These are phyloP conservation scores for Lagorchestes hirsutus DNA, from an alignment of 2,797 vertebrate genomes.

Conservation along the genomic window DNA sequence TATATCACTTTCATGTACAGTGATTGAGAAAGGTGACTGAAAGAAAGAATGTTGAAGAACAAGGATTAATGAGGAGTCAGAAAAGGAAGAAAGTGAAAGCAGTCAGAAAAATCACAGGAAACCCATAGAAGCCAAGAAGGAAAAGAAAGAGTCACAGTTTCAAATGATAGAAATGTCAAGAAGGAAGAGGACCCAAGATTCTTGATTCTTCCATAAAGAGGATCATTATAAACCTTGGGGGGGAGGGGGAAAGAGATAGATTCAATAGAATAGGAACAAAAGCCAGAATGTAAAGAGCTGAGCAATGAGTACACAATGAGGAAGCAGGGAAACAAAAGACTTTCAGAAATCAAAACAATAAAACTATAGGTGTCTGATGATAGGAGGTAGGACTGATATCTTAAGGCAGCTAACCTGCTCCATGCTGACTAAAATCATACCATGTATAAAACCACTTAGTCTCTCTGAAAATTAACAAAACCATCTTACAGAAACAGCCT, in stretches of 20 bases:
- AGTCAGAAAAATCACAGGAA: not conserved
- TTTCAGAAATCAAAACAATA: not conserved
- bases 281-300: not conserved
- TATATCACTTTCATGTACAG: not conserved
- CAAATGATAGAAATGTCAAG: not conserved
- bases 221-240: not conserved
- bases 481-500: not conserved
- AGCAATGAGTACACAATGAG: not conserved
- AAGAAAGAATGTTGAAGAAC: not conserved
- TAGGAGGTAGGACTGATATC: conserved; percentile 8
- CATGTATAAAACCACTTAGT: conserved; percentile 6
- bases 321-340: not conserved
- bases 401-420: not conserved
- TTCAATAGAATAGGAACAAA: not conserved
- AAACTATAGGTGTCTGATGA: conserved; percentile 2
- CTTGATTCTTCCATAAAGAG: not conserved
- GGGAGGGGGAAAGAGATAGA: too few relatives aligned
- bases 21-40: not conserved
- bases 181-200: not conserved
- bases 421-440: conserved; percentile 29
- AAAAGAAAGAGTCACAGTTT: not conserved
- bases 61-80: not conserved
- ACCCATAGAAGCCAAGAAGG: not conserved
- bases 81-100: not conserved
- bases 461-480: conserved; percentile 16